Base-by-base conservation (phyloP, 2,797 vertebrate genomes). In the Anabacerthia variegaticeps region DNA sequence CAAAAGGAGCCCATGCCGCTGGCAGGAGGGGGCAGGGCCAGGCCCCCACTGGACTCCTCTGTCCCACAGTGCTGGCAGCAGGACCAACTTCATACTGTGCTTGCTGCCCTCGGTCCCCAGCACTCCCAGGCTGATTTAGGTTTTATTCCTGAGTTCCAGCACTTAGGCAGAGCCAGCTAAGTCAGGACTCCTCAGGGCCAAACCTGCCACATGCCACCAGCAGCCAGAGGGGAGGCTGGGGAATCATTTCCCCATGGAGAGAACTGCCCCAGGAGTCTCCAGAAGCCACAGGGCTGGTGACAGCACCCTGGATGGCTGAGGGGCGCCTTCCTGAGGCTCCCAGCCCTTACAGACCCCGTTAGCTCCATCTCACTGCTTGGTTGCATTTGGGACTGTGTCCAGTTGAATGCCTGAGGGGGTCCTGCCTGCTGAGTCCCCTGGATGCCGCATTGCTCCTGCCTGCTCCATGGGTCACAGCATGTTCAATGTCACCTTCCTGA, bases 301-400 rank as follows among this genome's bases (percentile, higher is more conserved):
- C 75, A 74, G 72, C 13, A 67, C 24, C 10, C 68, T 30, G 83
- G 36, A 26, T 37, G 55, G 68, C 73, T 1, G 1, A 86, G 68
- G 54, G 66, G 36, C 67, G 62, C 74, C 61, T 84, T 19, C 27
- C 46, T 0, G 8, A 32, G 77, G 51, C 66, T 86, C 24, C 48
- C 0, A 0, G 46, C 22, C 20, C 41, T 62, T 5, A 11, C 74
- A 67, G 72, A 43, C 49, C 21, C 85, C 63, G 75, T 54, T 79
- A 94, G 66, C 78, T 83, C 68, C 82, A 75, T 73, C 68, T 89
- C 41, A 6, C 68, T 58, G 93, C 94, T 54, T 39, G 91, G 79
- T 67, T 94, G 93, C 19, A 0, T n/a, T 10, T 52, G 72, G 89
- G 44, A 49, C 65, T 3, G 22, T 5, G 24, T 52, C 79, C 91